Evolutionary conservation across 2,888 invertebrate species (phyloP), one percentile per base, ranked within the genome.

Genomic region (Elgonia sp.): DNA sequence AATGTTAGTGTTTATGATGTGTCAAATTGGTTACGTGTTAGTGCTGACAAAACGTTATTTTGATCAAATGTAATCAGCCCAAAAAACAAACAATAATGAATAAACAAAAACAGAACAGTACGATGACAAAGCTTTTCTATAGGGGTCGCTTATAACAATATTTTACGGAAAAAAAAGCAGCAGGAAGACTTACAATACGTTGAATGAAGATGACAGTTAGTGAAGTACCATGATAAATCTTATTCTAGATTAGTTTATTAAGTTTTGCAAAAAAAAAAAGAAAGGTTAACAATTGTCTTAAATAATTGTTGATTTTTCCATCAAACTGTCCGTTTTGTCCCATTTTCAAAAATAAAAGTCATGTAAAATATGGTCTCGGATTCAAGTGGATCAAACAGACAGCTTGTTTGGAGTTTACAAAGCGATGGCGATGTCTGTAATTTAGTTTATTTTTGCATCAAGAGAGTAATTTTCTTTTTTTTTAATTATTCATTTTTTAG

Each of bases 341-440:
- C 39, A 29, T 39, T 65, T 46, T 46, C 14, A 46, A 12, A 20
- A 6, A 57, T 57, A 50, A 50, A 46, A 72, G 63, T 65, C 84
- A 57, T 29, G 7, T n/a, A 46, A 46, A 70, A 55, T 72, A 53
- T 67, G 60, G n/a, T 39, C 53, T n/a, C 53, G 7, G n/a, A 53
- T 53, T 53, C n/a, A 53, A 29, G 53, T n/a, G 16, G 57, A 21
- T 57, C 37, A 16, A 62, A 60, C 14, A 20, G 62, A 94, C 93
- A 93, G 91, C 91, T 93, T 92, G 92, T 79, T 89, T 91, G 92
- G 92, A 93, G 93, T 93, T 94, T 93, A 94, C 94, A 94, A 93
- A 92, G 73, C 82, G 89, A 87, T 87, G 76, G 70, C 63, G 82
- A 62, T 80, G 46, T 76, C 18, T 82, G 62, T 72, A 81, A 40